Evolutionary conservation across 1,140 invertebrate species (phyloP).

Genomic region (Bombus polaris): DNA sequence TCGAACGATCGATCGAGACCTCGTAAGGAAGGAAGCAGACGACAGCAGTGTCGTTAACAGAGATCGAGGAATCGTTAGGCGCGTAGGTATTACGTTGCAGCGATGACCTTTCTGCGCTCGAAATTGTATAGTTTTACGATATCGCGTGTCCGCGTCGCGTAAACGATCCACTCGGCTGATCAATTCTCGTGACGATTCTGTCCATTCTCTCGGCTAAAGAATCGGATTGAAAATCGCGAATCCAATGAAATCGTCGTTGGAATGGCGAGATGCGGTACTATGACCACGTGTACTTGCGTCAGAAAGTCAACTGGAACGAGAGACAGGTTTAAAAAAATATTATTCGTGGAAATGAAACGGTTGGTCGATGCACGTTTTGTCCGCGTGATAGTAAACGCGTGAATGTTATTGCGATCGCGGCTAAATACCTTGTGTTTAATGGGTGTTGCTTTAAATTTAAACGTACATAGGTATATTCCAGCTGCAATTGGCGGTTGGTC

Average conservation of each 20-base stretch:
- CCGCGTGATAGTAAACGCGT: background rate
- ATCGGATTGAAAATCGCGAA: background rate
- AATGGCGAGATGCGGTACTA: background rate
- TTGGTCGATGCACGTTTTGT: background rate
- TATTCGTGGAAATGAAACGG: background rate
- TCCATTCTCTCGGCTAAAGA: background rate
- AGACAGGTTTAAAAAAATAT: background rate
- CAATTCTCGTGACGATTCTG: background rate
- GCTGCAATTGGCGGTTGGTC: background rate
- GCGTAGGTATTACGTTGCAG: slow-evolving; percentile 13
- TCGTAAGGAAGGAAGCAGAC: background rate
- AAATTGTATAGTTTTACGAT: slow-evolving; percentile 19
- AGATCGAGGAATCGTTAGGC: background rate
- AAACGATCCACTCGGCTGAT: background rate
- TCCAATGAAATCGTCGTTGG: too few species aligned
- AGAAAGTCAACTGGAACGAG: background rate
- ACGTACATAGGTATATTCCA: background rate
- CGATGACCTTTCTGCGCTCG: slow-evolving; percentile 2
- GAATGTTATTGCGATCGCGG: background rate
- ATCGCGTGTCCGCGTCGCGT: slow-evolving; percentile 7
- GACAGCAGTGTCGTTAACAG: background rate
- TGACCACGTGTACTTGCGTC: background rate
- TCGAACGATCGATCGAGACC: background rate
- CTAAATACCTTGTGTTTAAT: background rate
- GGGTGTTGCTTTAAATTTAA: background rate